Percentiles rank a stretch among this genome's conserved stretches.
phyloP scores from a whole-genome alignment of 2,113 vertebrate genomes.

The Ceyx margarethae region DNA sequence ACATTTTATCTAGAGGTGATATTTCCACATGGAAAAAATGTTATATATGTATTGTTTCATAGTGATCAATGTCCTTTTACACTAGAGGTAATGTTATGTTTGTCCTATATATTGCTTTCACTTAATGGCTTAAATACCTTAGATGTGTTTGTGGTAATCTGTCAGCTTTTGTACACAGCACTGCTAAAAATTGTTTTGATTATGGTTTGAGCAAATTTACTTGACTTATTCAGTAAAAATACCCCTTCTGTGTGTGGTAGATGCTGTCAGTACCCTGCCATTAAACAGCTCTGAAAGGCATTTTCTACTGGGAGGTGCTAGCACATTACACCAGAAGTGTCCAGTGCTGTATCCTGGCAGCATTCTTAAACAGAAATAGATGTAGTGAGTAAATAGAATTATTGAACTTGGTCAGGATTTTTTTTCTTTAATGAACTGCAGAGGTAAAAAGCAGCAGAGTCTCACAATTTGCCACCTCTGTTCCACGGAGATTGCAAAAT shows the following conservation, averaged over 20 bases:
- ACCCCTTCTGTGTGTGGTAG: not conserved
- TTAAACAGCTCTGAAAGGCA: not conserved
- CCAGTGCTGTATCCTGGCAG: not conserved
- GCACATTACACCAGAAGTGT: not conserved
- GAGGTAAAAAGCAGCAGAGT: not conserved
- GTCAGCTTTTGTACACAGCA: not conserved
- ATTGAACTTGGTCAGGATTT: not conserved
- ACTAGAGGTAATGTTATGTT: not conserved
- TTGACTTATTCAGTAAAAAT: not conserved
- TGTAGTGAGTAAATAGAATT: not conserved
- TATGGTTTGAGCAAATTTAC: not conserved
- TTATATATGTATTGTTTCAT: not conserved
- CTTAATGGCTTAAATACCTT: not conserved
- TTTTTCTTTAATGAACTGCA: not conserved
- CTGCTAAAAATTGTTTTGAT: not conserved
- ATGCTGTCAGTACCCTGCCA: not conserved
- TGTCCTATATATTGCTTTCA: not conserved
- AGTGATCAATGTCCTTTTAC: not conserved
- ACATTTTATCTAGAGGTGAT: not conserved
- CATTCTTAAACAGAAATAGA: not conserved
- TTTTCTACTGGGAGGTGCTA: not conserved
- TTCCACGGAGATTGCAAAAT: not conserved
- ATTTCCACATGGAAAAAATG: not conserved
- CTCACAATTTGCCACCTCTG: not conserved
- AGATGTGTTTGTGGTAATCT: not conserved